These are phyloP conservation scores for Cavia aperea DNA, from an alignment of 2,113 vertebrate genomes.

Conservation along the genomic window DNA sequence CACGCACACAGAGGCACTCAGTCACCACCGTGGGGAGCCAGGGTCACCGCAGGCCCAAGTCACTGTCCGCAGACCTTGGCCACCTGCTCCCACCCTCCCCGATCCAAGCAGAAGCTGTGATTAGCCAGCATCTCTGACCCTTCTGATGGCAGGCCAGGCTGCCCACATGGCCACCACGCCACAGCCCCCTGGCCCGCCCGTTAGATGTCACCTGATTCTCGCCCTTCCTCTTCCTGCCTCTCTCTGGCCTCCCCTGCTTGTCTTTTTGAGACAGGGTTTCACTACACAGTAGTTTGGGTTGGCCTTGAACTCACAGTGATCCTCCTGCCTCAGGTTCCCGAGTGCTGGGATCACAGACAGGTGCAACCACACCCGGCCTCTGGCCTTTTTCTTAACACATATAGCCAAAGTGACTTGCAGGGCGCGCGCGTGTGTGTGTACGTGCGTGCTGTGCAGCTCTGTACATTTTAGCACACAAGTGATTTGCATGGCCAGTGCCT, in stretches of 20 bases:
- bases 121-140: not conserved
- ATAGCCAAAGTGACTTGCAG: not conserved
- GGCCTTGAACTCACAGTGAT: not conserved
- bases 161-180: not conserved
- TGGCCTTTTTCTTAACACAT: not conserved
- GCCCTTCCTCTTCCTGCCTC: not conserved
- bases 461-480: fast-evolving
- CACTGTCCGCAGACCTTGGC: not conserved
- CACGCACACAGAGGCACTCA: not conserved
- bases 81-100: not conserved
- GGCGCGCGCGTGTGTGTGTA: not conserved
- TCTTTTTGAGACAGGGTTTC: not conserved
- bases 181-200: fast-evolving
- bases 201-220: not conserved
- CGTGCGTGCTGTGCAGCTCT: too few species aligned
- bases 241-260: not conserved
- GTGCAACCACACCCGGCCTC: not conserved
- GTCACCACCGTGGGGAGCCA: not conserved
- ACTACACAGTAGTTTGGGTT: not conserved
- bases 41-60: not conserved
- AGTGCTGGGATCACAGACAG: not conserved
- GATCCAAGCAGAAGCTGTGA: not conserved
- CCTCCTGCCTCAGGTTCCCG: not conserved
- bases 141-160: fast-evolving
- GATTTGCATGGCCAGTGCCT: fast-evolving